These are phyloP conservation scores for Syngnathus typhle DNA, from an alignment of 2,113 vertebrate species.

Conservation along the genomic window DNA sequence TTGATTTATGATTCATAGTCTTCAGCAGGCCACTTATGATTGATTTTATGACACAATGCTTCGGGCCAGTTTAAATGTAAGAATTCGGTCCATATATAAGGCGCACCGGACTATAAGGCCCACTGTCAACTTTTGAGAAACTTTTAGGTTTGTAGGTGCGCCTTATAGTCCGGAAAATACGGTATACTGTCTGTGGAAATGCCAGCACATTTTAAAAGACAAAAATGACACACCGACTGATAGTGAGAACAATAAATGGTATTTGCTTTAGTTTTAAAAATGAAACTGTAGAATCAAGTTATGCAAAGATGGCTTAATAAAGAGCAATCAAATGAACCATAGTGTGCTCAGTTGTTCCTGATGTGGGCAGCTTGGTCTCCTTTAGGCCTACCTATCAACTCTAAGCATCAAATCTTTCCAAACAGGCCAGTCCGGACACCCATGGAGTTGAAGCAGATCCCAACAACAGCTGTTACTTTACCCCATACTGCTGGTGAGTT, in stretches of 20 bases:
- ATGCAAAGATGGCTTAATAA: conserved; percentile 28
- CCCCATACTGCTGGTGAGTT: conserved; percentile 57
- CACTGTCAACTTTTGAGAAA: no score
- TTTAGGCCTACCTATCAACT: conserved; percentile 27
- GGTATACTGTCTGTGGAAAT: conserved; percentile 1
- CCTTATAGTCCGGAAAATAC: no score
- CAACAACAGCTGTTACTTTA: conserved; percentile 34
- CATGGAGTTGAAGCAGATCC: conserved; percentile 60
- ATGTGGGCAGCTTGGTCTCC: conserved; percentile 19
- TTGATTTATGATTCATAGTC: no score
- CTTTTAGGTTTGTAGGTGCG: no score
- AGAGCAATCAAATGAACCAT: conserved; percentile 34
- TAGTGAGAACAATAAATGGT: conserved; percentile 8
- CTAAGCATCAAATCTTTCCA: conserved; percentile 57
- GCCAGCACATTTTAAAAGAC: not conserved
- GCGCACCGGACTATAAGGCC: no score
- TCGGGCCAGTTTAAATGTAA: no score
- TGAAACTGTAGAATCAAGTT: conserved; percentile 6
- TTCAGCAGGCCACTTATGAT: no score
- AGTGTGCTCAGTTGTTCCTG: conserved; percentile 23
- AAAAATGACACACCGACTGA: conserved; percentile 14
- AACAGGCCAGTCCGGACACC: conserved; percentile 63
- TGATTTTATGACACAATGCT: no score
- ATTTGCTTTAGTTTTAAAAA: conserved; percentile 11
- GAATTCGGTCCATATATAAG: no score